phyloP scores from a whole-genome alignment of 2,888 invertebrate species.

The Tipula confusa region DNA sequence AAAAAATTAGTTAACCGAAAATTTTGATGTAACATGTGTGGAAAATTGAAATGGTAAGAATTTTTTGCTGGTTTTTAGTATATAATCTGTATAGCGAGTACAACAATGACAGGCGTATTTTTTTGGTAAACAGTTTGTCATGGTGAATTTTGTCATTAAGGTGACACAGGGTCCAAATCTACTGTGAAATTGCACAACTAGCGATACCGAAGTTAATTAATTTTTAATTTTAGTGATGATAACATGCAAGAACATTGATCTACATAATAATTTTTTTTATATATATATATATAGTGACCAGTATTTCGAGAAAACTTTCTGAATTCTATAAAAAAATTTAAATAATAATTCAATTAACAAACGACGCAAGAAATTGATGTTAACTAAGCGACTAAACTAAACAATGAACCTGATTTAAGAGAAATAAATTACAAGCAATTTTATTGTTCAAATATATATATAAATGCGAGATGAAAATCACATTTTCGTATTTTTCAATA shows the following conservation, averaged over 20 bases:
- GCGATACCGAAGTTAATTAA: too few relatives aligned
- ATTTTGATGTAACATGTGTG: neutral
- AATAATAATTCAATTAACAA: neutral
- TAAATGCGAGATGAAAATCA: neutral
- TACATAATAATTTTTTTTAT: too few relatives aligned
- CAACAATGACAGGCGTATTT: neutral
- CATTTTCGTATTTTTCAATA: neutral
- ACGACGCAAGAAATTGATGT: neutral
- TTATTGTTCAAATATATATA: neutral
- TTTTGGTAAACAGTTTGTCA: too few relatives aligned
- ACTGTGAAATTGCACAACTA: too few relatives aligned
- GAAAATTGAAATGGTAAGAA: neutral
- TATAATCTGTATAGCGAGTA: neutral
- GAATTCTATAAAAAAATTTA: neutral
- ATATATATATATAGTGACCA: too few relatives aligned
- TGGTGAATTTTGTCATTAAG: too few relatives aligned
- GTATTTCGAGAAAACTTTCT: neutral
- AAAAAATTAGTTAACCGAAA: neutral
- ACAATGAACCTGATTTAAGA: neutral
- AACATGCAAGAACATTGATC: too few relatives aligned
- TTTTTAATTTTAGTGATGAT: too few relatives aligned
- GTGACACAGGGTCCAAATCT: too few relatives aligned
- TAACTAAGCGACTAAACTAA: neutral
- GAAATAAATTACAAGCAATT: neutral
- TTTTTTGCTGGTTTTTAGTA: neutral